A percentile compares a stretch with the other conserved stretches of the same genome.
phyloP scores from a whole-genome alignment of 2,888 invertebrate species.

The Nomada flava region DNA sequence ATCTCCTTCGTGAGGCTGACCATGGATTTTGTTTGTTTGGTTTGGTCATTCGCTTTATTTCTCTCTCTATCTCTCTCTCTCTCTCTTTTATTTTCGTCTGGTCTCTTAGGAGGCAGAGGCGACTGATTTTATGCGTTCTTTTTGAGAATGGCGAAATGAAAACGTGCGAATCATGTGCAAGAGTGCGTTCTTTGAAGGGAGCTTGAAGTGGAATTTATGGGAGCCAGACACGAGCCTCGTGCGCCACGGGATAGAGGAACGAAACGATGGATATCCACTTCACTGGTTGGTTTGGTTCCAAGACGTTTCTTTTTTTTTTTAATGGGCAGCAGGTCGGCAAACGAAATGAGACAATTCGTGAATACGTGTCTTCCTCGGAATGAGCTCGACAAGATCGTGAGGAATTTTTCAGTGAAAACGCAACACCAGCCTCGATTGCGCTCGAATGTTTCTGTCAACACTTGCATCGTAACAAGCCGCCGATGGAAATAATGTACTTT shows the following conservation, averaged over 20 bases:
- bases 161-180: slow-evolving; percentile 2
- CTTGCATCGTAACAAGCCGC: background rate
- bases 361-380: background rate
- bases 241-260: slow-evolving; percentile 2
- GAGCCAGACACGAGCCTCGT: slow-evolving; percentile 1
- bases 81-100: background rate
- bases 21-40: background rate
- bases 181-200: slow-evolving; percentile 7
- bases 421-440: background rate
- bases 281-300: background rate
- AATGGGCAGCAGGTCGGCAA: slow-evolving; percentile 23
- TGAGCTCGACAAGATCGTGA: slow-evolving; percentile 1
- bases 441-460: background rate
- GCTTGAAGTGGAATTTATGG: slow-evolving; percentile 13
- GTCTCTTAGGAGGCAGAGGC: background rate
- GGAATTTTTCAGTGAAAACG: background rate
- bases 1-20: slow-evolving; percentile 68
- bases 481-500: background rate
- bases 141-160: slow-evolving; percentile 36
- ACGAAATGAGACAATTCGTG: slow-evolving; percentile 23
- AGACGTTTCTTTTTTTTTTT: background rate
- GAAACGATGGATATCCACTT: slow-evolving; percentile 16
- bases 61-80: slow-evolving; percentile 46
- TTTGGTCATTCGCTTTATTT: slow-evolving; percentile 11
- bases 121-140: background rate